Evolutionary conservation across 2,797 vertebrate genomes (phyloP), one percentile per base, ranked within the genome.

Genomic region (Crocodylus rhombifer): DNA sequence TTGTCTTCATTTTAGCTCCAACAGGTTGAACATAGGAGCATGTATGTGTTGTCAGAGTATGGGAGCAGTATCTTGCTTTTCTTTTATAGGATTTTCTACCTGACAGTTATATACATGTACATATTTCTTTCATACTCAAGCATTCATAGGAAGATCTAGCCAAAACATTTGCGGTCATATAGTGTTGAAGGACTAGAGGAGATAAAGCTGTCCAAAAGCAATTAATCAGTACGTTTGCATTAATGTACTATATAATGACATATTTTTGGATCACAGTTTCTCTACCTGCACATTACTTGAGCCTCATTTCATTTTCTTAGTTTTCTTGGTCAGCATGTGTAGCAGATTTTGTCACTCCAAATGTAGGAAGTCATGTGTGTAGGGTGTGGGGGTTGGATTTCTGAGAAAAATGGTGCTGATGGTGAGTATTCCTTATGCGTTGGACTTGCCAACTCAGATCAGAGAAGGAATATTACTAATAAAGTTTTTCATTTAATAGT

Each of bases 171-270:
- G 17, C 13, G 55, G 25, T 58, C 9, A 30, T 6, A 14, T 0
- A 0, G 3, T 88, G 78, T 28, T 89, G 58, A 84, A 96, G 89
- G 81, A 84, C 82, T 96, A 91, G 94, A 97, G 95, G 90, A 97
- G 96, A 88, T 92, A 93, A 92, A 90, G 65, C 80, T 97, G 94
- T 91, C 63, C 97, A 86, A 96, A 93, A 97, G 96, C 96, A 91
- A 62, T 93, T 95, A 86, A 91, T 90, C 96, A 94, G 82, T 96
- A 97, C 94, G 89, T 86, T 96, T 67, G 2, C 1, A 0, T 86
- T 80, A 69, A 78, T 3, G 42, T 51, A 51, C 73, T 77, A 25
- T 89, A 21, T 67, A 89, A 28, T 82, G 79, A 55, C 28, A 14
- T 93, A 28, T 80, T 94, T 95, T 82, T 87, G 64, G 78, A 87